Percentiles rank a stretch among this genome's conserved stretches.
phyloP scores from a whole-genome alignment of 1,140 invertebrate species.

The Hyles vespertilio region DNA sequence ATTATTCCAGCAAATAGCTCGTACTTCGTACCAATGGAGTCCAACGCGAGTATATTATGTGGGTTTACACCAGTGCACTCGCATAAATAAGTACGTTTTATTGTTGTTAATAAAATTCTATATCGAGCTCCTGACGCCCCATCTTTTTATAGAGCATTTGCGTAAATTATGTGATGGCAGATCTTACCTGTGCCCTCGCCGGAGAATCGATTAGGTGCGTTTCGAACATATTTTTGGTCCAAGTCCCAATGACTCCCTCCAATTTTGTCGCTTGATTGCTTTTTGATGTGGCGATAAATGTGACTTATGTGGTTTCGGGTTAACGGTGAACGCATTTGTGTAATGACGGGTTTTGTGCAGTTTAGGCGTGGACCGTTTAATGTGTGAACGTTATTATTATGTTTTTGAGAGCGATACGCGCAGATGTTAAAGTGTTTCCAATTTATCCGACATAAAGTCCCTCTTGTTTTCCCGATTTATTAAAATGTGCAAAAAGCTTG shows the following conservation, averaged over 20 bases:
- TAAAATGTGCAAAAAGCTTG: background rate
- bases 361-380: slow-evolving; percentile 58
- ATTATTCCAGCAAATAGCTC: slow-evolving; percentile 2
- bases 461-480: background rate
- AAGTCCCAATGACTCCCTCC: slow-evolving; percentile 45
- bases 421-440: background rate
- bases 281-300: slow-evolving; percentile 73
- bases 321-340: slow-evolving; percentile 55
- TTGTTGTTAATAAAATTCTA: slow-evolving; percentile 29
- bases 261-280: slow-evolving; percentile 69
- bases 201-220: slow-evolving; percentile 56
- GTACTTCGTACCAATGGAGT: background rate
- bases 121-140: slow-evolving; percentile 18
- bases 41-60: background rate
- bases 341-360: slow-evolving; percentile 65
- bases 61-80: slow-evolving; percentile 3
- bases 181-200: slow-evolving; percentile 36
- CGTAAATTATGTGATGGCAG: slow-evolving; percentile 41
- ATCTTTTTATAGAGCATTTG: slow-evolving; percentile 29
- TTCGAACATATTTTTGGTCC: slow-evolving; percentile 44
- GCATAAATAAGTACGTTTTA: slow-evolving; percentile 23
- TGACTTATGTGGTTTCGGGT: slow-evolving; percentile 68
- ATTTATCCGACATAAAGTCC: slow-evolving; percentile 1
- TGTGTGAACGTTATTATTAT: slow-evolving; percentile 66
- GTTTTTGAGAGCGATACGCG: slow-evolving; percentile 24